phyloP scores from a whole-genome alignment of 2,888 invertebrate genomes.

The Drosophila parthenogenetica region DNA sequence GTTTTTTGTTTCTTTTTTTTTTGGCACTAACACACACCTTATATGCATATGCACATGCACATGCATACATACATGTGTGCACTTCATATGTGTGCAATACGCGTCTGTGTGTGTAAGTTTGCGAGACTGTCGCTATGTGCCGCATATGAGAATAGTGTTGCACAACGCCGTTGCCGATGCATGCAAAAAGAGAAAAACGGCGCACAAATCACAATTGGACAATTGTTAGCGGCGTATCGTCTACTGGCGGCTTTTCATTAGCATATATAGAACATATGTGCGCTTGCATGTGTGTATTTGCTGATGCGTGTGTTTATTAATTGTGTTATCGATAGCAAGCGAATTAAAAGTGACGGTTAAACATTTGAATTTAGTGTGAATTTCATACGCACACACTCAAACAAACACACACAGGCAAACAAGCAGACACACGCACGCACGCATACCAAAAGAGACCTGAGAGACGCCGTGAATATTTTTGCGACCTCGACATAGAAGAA shows the following conservation, averaged over 20 bases:
- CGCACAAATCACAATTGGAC: slow-evolving; percentile 62
- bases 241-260: slow-evolving; percentile 25
- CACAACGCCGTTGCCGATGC: slow-evolving; percentile 58
- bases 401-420: slow-evolving; percentile 14
- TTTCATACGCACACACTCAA: slow-evolving; percentile 23
- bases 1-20: slow-evolving; percentile 40
- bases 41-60: slow-evolving; percentile 58
- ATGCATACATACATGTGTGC: slow-evolving; percentile 11
- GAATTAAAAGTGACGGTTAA: slow-evolving; percentile 62
- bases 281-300: neutral
- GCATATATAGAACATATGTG: slow-evolving; percentile 1
- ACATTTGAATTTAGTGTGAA: slow-evolving; percentile 65
- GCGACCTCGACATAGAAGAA: slow-evolving; percentile 78
- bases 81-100: slow-evolving; percentile 18
- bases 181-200: slow-evolving; percentile 54
- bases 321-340: slow-evolving; percentile 67
- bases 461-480: slow-evolving; percentile 56
- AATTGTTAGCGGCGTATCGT: slow-evolving; percentile 27
- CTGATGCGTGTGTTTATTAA: slow-evolving; percentile 13
- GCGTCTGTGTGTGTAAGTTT: slow-evolving; percentile 20
- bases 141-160: slow-evolving; percentile 67
- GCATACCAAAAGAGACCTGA: slow-evolving; percentile 19
- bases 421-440: slow-evolving; percentile 11
- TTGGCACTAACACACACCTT: slow-evolving; percentile 63
- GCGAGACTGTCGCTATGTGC: slow-evolving; percentile 75